phyloP scores from a whole-genome alignment of 2,113 vertebrate genomes.

The Mobula hypostoma region DNA sequence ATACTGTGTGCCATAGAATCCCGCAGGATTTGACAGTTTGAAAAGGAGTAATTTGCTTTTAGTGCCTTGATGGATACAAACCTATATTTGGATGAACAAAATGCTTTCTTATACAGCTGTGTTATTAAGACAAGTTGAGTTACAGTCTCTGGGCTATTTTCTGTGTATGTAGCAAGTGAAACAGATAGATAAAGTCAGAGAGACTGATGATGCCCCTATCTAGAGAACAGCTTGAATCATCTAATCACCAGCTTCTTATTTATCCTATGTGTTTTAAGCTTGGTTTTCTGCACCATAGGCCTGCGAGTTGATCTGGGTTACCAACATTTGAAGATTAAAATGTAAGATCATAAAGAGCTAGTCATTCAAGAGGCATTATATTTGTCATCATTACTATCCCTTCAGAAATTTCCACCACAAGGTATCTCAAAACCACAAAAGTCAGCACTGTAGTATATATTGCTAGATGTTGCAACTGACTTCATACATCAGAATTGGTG shows the following conservation, averaged over 20 bases:
- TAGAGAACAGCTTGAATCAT: conserved; percentile 16
- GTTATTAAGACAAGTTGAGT: background rate
- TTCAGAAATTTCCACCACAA: background rate
- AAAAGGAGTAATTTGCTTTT: conserved; percentile 28
- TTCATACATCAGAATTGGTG: no score
- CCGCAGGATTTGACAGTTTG: conserved; percentile 1
- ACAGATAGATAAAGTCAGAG: background rate
- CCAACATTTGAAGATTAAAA: background rate
- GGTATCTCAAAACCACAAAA: background rate
- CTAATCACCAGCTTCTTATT: conserved; percentile 7
- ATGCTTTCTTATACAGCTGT: background rate
- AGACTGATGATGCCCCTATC: background rate
- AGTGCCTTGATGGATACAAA: conserved; percentile 2
- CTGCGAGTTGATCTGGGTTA: background rate
- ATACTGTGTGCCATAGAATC: conserved; percentile 21
- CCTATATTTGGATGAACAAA: conserved; percentile 12
- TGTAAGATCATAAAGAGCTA: background rate
- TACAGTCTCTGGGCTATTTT: background rate
- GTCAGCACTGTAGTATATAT: no score
- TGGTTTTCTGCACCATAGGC: background rate
- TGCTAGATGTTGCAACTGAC: no score
- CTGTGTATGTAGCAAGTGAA: background rate
- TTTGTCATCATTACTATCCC: background rate
- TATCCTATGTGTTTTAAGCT: background rate
- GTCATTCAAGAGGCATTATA: background rate